These are phyloP conservation scores for Galerucella pusilla DNA, from an alignment of 2,888 invertebrate species.

Conservation along the genomic window DNA sequence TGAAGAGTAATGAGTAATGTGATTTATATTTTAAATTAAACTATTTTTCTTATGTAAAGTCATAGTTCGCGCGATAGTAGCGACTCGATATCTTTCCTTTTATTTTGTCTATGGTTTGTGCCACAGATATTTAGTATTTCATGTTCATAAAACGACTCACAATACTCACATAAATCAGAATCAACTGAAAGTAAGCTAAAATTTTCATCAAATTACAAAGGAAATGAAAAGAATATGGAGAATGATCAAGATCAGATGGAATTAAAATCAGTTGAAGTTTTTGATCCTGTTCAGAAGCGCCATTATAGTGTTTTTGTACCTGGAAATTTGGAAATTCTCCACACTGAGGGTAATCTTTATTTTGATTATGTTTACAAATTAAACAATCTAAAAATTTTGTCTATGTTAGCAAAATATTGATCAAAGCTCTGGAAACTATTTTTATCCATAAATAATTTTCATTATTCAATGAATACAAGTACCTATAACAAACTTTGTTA, in stretches of 20 bases:
- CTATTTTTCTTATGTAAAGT: no score
- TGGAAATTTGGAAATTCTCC: constrained; percentile 15
- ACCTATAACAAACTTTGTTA: no score
- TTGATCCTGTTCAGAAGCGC: constrained; percentile 28
- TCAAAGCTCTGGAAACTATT: not conserved
- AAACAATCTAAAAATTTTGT: not conserved
- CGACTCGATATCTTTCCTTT: no score
- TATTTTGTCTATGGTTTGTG: not conserved
- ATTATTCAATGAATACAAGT: not conserved
- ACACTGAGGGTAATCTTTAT: constrained; percentile 15
- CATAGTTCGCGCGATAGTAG: no score
- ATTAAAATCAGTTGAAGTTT: constrained; percentile 34
- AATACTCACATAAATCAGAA: constrained; percentile 18
- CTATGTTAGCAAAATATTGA: not conserved
- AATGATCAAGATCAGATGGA: constrained; percentile 41
- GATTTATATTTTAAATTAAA: no score
- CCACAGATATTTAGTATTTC: not conserved
- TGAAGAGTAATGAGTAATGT: no score
- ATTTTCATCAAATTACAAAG: constrained; percentile 15
- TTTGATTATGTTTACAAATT: not conserved
- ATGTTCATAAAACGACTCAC: constrained; percentile 1
- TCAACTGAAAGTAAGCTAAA: constrained; percentile 22
- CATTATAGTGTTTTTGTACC: constrained; percentile 29
- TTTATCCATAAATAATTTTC: not conserved
- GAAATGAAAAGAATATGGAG: constrained; percentile 31